Conservation (phyloP, 2,888 invertebrate genomes). For the Chymomyza fuscimana region DNA sequence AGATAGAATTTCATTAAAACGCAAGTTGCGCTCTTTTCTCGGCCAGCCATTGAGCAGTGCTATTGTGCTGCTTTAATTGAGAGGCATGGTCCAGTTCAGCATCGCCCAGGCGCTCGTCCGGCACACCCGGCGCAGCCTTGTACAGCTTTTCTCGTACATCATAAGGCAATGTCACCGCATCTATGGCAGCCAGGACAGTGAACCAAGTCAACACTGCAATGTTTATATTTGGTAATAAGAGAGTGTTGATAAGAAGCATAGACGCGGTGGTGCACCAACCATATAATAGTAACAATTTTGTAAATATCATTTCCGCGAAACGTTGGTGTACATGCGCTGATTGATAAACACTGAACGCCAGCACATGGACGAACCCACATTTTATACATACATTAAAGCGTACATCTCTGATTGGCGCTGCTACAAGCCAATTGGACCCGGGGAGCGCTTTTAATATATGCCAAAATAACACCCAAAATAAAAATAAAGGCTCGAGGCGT, state of each 20-base stretch:
- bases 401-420: constrained; percentile 31
- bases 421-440: constrained; percentile 38
- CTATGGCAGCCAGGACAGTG: not conserved
- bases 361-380: constrained; percentile 23
- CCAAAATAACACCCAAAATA: constrained; percentile 27
- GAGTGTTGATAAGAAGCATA: not conserved
- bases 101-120: constrained; percentile 50
- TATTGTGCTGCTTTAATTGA: not conserved
- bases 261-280: not conserved
- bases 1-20: not conserved
- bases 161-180: not conserved
- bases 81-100: constrained; percentile 57
- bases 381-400: constrained; percentile 46
- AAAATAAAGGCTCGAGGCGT: constrained; percentile 61
- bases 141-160: constrained; percentile 30
- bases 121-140: constrained; percentile 37
- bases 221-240: not conserved
- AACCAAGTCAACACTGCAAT: not conserved
- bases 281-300: not conserved
- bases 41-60: not conserved
- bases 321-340: not conserved
- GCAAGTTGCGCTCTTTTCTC: not conserved
- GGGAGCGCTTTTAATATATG: not conserved
- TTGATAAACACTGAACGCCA: constrained; percentile 42
- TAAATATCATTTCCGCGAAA: not conserved